Conservation (phyloP, 1,140 invertebrate genomes). For the Trypoxylus dichotomus region DNA sequence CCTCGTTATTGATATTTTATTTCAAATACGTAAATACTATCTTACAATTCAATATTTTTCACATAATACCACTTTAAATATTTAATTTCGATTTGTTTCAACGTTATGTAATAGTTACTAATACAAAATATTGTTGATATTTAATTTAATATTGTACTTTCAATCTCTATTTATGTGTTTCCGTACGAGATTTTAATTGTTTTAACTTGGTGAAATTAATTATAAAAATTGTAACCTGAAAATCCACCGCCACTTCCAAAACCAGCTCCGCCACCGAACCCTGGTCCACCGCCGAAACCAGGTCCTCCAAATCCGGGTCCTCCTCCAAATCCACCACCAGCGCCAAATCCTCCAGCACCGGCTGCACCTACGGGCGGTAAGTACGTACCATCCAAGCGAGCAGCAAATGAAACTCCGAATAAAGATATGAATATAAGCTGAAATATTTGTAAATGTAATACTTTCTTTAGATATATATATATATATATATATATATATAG, state of each 20-base stretch:
- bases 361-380: conserved; percentile 8
- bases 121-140: background rate
- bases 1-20: no score
- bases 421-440: conserved; percentile 11
- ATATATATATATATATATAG: no score
- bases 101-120: no score
- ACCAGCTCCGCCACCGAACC: conserved; percentile 24
- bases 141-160: background rate
- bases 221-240: no score
- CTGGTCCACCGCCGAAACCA: background rate
- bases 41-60: no score
- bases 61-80: no score
- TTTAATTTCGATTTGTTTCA: no score
- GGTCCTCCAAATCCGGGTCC: conserved; percentile 11
- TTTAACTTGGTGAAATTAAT: no score
- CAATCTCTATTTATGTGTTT: no score
- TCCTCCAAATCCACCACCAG: conserved; percentile 26
- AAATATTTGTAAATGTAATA: background rate
- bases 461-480: no score
- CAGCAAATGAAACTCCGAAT: background rate
- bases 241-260: conserved; percentile 18
- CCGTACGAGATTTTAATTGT: no score
- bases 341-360: conserved; percentile 40
- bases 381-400: conserved; percentile 17
- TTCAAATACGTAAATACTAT: no score